Evolutionary conservation across 2,888 invertebrate species (phyloP), one percentile per base, ranked within the genome.

Genomic region (Plagodis dolabraria): DNA sequence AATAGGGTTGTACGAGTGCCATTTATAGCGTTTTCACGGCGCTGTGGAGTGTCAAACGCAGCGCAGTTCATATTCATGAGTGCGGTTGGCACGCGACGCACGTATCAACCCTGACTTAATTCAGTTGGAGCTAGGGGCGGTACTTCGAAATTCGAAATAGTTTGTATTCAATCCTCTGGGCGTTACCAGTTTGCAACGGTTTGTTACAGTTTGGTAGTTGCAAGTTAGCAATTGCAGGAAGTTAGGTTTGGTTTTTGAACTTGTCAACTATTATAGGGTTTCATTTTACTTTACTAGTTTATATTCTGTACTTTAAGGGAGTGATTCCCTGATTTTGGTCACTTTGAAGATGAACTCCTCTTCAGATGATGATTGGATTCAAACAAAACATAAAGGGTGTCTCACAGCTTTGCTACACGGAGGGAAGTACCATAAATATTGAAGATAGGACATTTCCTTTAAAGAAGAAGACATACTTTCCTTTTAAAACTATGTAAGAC

Each of bases 31-130:
- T 72, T 72, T 62, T 66, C 69, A 70, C 67, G 57, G 65, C 63
- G 61, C 67, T 58, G 53, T 53, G 49, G 62, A 74, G 77, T 78
- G 79, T 76, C 76, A 77, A 72, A 70, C 71, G 69, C 71, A 60
- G 61, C 68, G 69, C 71, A 53, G 52, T 79, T 79, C 75, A 70
- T 80, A 83, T 83, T 85, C 80, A 82, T 77, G 78, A 70, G 55
- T 53, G 61, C 56, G 66, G 63, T 66, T 69, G 62, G 68, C 59
- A 80, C 64, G 69, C 79, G 50, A 63, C 66, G 62, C 83, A 82
- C 83, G 84, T 80, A 58, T 45, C 63, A 56, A 49, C 61, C 64
- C 62, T 63, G 57, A 56, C 53, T 59, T 53, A 59, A 63, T 56
- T 63, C 58, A 48, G 62, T 58, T 53, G 59, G 36, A 57, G 51